Evolutionary conservation across 1,140 invertebrate genomes (phyloP).

Genomic region (Chironomus tepperi): DNA sequence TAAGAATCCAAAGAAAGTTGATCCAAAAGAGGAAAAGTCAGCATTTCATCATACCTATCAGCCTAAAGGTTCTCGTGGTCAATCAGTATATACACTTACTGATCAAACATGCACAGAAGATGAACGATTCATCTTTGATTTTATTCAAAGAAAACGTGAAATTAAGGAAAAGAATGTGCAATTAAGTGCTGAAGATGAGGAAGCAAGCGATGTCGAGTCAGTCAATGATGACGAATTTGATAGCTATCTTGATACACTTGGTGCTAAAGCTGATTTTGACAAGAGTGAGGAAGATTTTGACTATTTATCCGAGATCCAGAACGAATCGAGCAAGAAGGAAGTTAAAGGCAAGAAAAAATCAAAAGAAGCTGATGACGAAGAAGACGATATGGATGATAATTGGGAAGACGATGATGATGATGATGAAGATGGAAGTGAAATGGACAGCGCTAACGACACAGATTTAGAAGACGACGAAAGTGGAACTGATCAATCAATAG

Average conservation of each 20-base stretch:
- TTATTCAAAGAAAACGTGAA: conserved; percentile 37
- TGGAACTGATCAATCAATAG: background rate
- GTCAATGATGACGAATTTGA: conserved; percentile 54
- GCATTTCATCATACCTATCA: conserved; percentile 28
- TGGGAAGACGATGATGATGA: conserved; percentile 40
- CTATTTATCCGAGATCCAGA: conserved; percentile 45
- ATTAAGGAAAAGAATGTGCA: conserved; percentile 32
- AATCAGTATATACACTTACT: conserved; percentile 33
- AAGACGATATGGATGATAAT: conserved; percentile 38
- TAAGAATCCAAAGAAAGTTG: conserved; percentile 83
- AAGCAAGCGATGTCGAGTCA: conserved; percentile 33
- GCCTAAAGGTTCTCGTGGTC: conserved; percentile 33
- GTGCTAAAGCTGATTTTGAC: conserved; percentile 38
- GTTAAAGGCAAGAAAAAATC: conserved; percentile 37
- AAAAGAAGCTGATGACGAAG: conserved; percentile 40
- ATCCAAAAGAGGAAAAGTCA: conserved; percentile 38
- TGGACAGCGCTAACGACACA: conserved; percentile 21
- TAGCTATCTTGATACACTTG: conserved; percentile 60
- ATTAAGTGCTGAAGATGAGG: conserved; percentile 29
- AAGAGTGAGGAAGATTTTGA: conserved; percentile 46
- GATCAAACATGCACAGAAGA: conserved; percentile 36
- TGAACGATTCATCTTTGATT: conserved; percentile 39
- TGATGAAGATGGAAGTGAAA: conserved; percentile 29
- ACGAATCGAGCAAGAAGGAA: conserved; percentile 34
- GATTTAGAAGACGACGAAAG: conserved; percentile 14